Evolutionary conservation across 2,113 vertebrate genomes (phyloP).

Genomic region (Verasper variegatus): DNA sequence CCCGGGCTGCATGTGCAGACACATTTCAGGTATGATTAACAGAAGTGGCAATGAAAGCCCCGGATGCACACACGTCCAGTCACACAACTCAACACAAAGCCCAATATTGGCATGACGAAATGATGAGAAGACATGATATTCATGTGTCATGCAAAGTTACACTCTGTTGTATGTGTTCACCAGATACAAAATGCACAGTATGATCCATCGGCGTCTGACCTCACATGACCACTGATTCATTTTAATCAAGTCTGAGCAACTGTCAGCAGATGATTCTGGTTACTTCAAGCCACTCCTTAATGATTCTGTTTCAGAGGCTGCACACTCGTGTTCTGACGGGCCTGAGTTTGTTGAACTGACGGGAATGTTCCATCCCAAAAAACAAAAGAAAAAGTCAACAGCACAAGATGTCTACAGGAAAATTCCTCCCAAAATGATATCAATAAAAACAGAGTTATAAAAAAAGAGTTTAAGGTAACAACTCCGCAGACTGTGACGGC

Average conservation of each 20-base stretch:
- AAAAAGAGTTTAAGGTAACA: too few species aligned
- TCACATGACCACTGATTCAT: not conserved
- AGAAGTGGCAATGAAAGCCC: not conserved
- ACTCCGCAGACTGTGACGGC: not conserved
- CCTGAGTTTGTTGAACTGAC: not conserved
- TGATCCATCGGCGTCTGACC: not conserved
- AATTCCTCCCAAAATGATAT: too few species aligned
- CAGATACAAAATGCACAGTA: not conserved
- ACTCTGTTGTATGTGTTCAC: not conserved
- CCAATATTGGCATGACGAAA: not conserved
- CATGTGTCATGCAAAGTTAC: not conserved
- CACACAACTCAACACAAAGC: not conserved
- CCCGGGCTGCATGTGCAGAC: slow-evolving; percentile 31
- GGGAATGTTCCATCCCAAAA: not conserved
- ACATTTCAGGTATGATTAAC: slow-evolving; percentile 5
- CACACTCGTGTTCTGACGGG: slow-evolving; percentile 14
- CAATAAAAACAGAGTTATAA: too few species aligned
- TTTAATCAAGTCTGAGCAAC: slow-evolving; percentile 34
- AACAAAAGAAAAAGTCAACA: not conserved
- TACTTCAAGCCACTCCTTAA: slow-evolving; percentile 11
- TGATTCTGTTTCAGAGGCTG: not conserved
- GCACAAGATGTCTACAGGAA: not conserved
- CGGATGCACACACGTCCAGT: not conserved
- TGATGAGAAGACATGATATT: not conserved
- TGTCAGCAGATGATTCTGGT: not conserved